Base-by-base conservation (phyloP, 1,140 invertebrate species). In the Heliconius hewitsoni region DNA sequence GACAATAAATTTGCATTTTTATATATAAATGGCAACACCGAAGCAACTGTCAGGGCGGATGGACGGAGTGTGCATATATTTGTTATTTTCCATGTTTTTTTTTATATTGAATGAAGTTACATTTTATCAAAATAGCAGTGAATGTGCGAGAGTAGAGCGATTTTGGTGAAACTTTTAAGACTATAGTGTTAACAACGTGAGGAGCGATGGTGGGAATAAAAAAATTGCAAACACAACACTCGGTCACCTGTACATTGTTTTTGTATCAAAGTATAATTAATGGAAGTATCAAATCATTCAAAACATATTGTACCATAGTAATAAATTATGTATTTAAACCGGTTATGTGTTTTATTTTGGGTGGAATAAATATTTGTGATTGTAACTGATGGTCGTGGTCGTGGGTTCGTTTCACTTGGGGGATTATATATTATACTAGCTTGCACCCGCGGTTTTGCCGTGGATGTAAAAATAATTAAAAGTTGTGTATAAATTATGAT, bases 261-360 rank as follows among this genome's bases (percentile, higher is more conserved):
- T 87, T 86, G 87, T 86, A 85, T 76, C 73, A 74, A 76, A 76
- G 30, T 80, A 74, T 78, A 78, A 78, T 84, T 87, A 82, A 84
- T 79, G 78, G 75, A 86, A 82, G 81, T 85, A 81, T 79, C 81
- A 86, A 84, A 90, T 90, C 89, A 90, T 91, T 90, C 84, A 85
- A 84, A 89, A 87, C 87, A 90, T 86, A 81, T 86, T 93, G 91
- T 93, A 93, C 89, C 89, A 93, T 93, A 93, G 89, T 87, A 93
- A 93, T 93, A 91, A 93, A 93, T 93, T 93, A 93, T 91, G 89
- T 93, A 93, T 93, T 93, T 91, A 93, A 92, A 89, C 78, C 76
- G 37, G 75, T 75, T 70, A 73, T 37, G 60, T 55, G 74, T 83
- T 84, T 89, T 30, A 60, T 81, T 83, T 76, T 42, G 30, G 18